These are phyloP conservation scores for Polyommatus icarus DNA, from an alignment of 2,888 invertebrate species.

Conservation along the genomic window DNA sequence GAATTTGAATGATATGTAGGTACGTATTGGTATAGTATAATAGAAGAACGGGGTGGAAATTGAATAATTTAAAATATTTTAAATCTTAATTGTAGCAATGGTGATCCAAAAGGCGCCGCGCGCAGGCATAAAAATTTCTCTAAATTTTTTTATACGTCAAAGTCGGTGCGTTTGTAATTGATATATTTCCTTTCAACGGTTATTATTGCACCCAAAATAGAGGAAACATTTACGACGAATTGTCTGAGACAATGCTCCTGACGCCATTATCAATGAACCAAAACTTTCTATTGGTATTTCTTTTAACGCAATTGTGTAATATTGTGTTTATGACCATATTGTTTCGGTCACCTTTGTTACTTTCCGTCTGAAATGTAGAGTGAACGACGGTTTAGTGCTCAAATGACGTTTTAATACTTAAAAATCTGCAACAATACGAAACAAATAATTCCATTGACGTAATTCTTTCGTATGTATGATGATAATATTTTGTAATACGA, in stretches of 20 bases:
- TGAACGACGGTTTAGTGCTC: background rate
- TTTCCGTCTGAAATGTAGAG: slow-evolving; percentile 11
- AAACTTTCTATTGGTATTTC: slow-evolving; percentile 16
- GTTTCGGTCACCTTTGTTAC: background rate
- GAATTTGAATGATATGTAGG: too few species aligned
- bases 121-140: background rate
- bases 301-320: slow-evolving; percentile 4
- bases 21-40: background rate
- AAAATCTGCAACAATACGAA: background rate
- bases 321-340: slow-evolving; percentile 6
- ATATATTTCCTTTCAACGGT: background rate
- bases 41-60: background rate
- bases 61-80: background rate
- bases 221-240: slow-evolving; percentile 10
- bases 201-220: slow-evolving; percentile 8
- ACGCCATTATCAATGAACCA: background rate
- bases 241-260: background rate
- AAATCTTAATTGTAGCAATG: background rate
- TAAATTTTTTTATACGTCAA: background rate
- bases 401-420: background rate
- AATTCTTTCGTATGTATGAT: background rate
- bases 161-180: slow-evolving; percentile 13
- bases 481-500: background rate
- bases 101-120: background rate
- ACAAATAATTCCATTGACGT: background rate